A percentile compares a stretch with the other conserved stretches of the same genome.
Evolutionary conservation across 2,113 vertebrate genomes (phyloP).

Genomic region (Mugil cephalus): DNA sequence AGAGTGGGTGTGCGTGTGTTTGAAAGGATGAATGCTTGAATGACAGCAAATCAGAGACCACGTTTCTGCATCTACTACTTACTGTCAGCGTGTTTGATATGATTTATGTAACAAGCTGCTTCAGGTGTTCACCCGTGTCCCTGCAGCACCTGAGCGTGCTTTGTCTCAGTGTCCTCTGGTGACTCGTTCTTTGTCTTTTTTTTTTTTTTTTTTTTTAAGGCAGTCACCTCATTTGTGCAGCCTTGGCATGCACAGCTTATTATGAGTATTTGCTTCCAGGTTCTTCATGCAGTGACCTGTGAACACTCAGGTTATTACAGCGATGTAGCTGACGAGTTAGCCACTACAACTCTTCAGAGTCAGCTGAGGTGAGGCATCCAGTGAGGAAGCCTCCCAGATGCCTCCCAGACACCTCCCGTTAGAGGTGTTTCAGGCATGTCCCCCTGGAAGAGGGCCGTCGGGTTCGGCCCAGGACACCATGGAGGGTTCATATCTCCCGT

Average conservation of each 20-base stretch:
- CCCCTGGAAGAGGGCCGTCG: too few relatives aligned
- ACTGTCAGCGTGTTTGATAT: constrained; percentile 12
- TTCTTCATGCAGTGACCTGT: background rate
- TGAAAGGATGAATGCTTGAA: background rate
- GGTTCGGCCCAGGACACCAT: too few relatives aligned
- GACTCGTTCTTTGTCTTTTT: background rate
- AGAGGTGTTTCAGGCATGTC: too few relatives aligned
- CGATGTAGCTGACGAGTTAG: too few relatives aligned
- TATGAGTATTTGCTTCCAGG: background rate
- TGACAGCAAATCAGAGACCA: background rate
- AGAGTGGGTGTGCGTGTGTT: background rate
- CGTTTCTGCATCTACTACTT: constrained; percentile 27
- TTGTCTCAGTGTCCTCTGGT: background rate
- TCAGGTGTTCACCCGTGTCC: constrained; percentile 12
- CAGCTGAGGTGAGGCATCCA: too few relatives aligned
- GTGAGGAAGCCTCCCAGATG: too few relatives aligned
- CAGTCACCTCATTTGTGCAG: too few relatives aligned
- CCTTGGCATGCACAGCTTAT: background rate
- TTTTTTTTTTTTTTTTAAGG: background rate
- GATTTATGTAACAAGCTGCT: constrained; percentile 36
- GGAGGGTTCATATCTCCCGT: too few relatives aligned
- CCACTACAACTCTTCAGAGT: too few relatives aligned
- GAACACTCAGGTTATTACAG: too few relatives aligned
- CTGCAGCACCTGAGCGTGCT: constrained; percentile 16
- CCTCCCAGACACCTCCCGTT: too few relatives aligned